Evolutionary conservation across 2,888 invertebrate species (phyloP), one percentile per base, ranked within the genome.

Genomic region (Campoplex nolae): DNA sequence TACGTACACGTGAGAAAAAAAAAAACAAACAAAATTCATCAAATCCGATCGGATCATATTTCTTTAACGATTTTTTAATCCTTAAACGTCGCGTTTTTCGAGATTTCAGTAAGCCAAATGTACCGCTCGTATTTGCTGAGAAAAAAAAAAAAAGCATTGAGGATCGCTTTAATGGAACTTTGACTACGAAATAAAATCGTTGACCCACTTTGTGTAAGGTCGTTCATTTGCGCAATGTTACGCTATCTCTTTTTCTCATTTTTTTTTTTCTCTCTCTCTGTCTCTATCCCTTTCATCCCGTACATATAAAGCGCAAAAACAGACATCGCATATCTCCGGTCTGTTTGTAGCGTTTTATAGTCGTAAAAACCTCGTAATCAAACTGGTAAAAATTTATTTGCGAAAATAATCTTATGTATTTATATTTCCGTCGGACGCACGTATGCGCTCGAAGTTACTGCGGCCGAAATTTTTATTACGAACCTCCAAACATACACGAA

Each of bases 121-220:
- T 32, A 48, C 13, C n/a, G 35, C 23, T 23, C 2, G 35, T 32
- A 45, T 9, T n/a, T 48, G 28, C 58, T 9, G 3, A 51, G 65
- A n/a, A 58, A 35, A 48, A 48, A 35, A 13, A 56, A 35, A 13
- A 56, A 75, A 56, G 42, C 65, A 28, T 65, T 65, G 23, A 48
- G 18, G 71, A 16, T 28, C 38, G 58, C 18, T 32, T 45, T n/a
- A 23, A 28, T 16, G 45, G 4, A 56, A 45, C 62, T 68, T 65
- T 80, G 68, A 80, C 80, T 70, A 82, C 75, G 84, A 87, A 76
- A 87, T 83, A 89, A 91, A 89, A 89, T 87, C 77, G 84, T 88
- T 88, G 88, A 89, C 89, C 90, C 84, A 89, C 89, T 88, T 89
- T 86, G 79, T 83, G 68, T 89, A 85, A 90, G 90, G 85, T 80